Conservation (phyloP, 2,113 vertebrate genomes). For the Eolophus roseicapilla region DNA sequence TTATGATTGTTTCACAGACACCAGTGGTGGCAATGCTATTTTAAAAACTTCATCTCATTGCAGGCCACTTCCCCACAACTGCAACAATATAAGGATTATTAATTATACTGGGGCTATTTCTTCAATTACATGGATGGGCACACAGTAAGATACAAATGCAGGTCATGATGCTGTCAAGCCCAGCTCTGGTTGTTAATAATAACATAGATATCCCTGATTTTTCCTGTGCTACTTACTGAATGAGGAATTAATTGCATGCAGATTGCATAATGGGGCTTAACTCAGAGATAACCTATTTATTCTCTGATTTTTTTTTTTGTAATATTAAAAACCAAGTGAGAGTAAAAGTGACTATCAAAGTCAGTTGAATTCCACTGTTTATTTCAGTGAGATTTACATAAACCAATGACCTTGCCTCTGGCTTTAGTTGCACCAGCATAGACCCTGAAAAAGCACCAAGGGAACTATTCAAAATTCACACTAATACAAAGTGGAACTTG, state of each 20-base stretch:
- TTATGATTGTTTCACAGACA: not conserved
- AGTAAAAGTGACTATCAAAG: not conserved
- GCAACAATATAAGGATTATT: not conserved
- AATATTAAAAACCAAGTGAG: not conserved
- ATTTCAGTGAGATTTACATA: not conserved
- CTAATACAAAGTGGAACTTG: not conserved
- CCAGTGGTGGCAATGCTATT: not conserved
- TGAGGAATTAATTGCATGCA: not conserved
- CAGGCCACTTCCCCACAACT: not conserved
- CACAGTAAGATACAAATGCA: not conserved
- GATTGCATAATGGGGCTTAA: not conserved
- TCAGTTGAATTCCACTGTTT: not conserved
- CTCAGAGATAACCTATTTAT: not conserved
- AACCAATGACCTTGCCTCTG: not conserved
- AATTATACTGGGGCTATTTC: not conserved
- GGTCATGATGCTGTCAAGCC: not conserved
- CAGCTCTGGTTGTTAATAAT: not conserved
- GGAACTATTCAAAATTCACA: not conserved
- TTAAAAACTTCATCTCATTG: not conserved
- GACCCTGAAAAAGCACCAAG: not conserved
- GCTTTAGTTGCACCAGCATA: not conserved
- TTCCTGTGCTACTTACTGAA: not conserved
- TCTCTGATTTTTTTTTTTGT: not conserved
- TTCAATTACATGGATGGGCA: not conserved
- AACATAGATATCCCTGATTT: not conserved